phyloP scores from a whole-genome alignment of 2,797 vertebrate species.

The Miichthys miiuy region DNA sequence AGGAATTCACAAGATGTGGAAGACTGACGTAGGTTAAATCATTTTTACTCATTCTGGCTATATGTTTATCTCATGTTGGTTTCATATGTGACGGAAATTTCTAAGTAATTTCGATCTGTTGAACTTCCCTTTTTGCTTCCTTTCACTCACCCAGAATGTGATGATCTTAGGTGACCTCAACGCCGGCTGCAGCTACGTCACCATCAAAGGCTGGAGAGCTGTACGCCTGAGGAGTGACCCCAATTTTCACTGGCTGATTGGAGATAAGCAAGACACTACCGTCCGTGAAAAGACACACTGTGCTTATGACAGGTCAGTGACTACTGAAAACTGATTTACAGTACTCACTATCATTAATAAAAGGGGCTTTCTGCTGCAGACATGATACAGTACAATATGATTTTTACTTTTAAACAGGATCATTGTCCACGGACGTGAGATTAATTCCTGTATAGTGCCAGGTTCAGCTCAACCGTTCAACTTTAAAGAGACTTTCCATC shows the following conservation, averaged over 20 bases:
- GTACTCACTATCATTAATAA: background rate
- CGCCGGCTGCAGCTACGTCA: conserved; percentile 87
- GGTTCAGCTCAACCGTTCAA: conserved; percentile 88
- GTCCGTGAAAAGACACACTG: conserved; percentile 87
- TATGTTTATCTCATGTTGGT: background rate
- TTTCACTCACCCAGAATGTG: conserved; percentile 79
- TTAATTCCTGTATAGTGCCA: conserved; percentile 82
- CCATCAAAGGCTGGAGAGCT: conserved; percentile 81
- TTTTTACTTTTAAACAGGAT: conserved; percentile 77
- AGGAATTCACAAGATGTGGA: conserved; percentile 83
- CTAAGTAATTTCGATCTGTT: background rate
- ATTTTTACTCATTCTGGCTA: background rate
- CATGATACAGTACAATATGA: background rate
- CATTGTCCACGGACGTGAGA: conserved; percentile 85
- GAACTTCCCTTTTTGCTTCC: conserved; percentile 22
- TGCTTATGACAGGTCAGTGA: conserved; percentile 88
- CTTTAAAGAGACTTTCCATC: conserved; percentile 84
- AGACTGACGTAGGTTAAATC: conserved; percentile 78
- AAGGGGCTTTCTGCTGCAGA: background rate
- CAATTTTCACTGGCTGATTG: conserved; percentile 87
- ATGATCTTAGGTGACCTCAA: conserved; percentile 90
- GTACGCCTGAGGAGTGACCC: conserved; percentile 83
- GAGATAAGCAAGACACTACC: conserved; percentile 88
- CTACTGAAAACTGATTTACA: background rate
- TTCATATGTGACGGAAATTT: background rate